These are phyloP conservation scores for Ennomos erosarius DNA, from an alignment of 2,888 invertebrate species.

Conservation along the genomic window DNA sequence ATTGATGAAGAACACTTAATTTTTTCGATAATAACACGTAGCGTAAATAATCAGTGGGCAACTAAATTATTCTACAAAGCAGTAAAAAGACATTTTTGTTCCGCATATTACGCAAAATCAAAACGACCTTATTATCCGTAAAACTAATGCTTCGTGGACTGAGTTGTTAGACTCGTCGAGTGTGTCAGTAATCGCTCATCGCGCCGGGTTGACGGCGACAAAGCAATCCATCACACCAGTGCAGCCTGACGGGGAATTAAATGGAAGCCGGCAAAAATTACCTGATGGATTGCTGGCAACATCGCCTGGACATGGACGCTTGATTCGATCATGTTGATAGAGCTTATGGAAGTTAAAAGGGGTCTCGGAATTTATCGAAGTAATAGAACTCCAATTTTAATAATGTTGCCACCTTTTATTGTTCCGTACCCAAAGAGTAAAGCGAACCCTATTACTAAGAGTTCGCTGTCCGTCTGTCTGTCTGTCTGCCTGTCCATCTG, in stretches of 20 bases:
- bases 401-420: no score
- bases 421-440: no score
- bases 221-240: slow-evolving; percentile 28
- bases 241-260: slow-evolving; percentile 27
- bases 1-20: no score
- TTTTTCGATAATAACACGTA: no score
- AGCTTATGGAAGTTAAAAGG: no score
- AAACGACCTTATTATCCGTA: slow-evolving; percentile 2
- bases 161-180: slow-evolving; percentile 15
- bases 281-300: slow-evolving; percentile 24
- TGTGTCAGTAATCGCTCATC: slow-evolving; percentile 28
- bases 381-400: no score
- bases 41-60: no score
- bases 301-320: slow-evolving; percentile 8
- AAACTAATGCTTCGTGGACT: slow-evolving; percentile 19
- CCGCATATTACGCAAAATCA: background rate
- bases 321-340: background rate
- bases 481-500: no score
- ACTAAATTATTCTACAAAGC: no score
- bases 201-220: slow-evolving; percentile 22
- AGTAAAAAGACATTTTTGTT: background rate
- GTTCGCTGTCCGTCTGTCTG: no score
- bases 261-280: slow-evolving; percentile 20
- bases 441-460: no score
- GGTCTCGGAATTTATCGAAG: no score